These are phyloP conservation scores for Psylliodes chrysocephalus DNA, from an alignment of 2,888 invertebrate genomes.

Conservation along the genomic window DNA sequence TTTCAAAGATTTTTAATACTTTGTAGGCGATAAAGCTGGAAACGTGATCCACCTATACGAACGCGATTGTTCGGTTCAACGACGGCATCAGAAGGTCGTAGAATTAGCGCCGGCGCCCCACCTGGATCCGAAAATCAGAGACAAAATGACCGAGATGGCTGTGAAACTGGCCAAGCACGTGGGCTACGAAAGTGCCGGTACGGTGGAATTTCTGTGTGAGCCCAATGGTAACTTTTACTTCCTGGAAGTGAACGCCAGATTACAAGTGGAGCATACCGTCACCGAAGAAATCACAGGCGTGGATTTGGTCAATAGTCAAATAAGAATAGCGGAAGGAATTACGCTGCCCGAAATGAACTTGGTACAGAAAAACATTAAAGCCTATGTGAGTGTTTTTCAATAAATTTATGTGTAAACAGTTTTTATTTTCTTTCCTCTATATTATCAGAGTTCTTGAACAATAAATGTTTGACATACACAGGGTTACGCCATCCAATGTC, in stretches of 20 bases:
- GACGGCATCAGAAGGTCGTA: conserved; percentile 98
- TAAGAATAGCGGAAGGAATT: conserved; percentile 94
- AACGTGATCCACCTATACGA: conserved; percentile 97
- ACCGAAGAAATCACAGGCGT: conserved; percentile 99
- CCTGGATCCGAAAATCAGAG: conserved; percentile 78
- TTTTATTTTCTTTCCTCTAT: no score
- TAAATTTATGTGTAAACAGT: no score
- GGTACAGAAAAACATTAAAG: conserved; percentile 86
- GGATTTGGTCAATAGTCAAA: conserved; percentile 97
- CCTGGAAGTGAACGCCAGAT: conserved; percentile 97
- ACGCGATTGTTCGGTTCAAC: conserved; percentile 97
- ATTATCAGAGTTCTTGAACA: no score
- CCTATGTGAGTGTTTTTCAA: conserved; percentile 72
- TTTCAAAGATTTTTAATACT: no score
- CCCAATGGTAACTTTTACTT: conserved; percentile 95
- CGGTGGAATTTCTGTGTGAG: conserved; percentile 96
- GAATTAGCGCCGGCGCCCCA: conserved; percentile 98
- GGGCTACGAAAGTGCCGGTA: conserved; percentile 97
- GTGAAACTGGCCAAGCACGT: conserved; percentile 90
- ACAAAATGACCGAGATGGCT: conserved; percentile 91
- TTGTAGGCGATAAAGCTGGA: conserved; percentile 87
- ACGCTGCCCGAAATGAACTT: conserved; percentile 91
- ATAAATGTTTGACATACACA: no score
- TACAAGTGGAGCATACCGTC: conserved; percentile 93
- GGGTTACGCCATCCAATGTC: conserved; percentile 96